Percentiles rank a stretch among this genome's conserved stretches.
These are phyloP conservation scores for Brachypteracias leptosomus DNA, from an alignment of 2,113 vertebrate genomes.

Conservation along the genomic window DNA sequence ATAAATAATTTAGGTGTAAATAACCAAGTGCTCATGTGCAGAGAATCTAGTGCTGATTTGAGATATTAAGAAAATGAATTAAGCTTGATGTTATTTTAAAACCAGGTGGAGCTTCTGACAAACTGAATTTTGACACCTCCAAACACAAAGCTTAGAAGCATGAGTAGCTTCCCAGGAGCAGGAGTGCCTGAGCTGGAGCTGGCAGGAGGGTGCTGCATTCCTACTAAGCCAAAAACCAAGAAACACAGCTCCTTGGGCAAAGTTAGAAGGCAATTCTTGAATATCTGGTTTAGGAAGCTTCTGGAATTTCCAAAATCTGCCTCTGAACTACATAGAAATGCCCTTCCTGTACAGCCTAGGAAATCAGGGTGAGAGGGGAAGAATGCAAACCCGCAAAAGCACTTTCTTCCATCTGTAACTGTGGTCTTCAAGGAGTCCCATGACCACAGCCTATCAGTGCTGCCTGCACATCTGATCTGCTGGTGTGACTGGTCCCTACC, in stretches of 20 bases:
- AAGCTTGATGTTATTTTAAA: background rate
- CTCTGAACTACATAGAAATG: background rate
- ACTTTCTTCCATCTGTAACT: background rate
- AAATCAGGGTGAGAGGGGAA: background rate
- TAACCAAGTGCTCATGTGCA: background rate
- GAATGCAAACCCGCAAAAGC: background rate
- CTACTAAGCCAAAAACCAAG: background rate
- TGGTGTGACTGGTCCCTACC: background rate
- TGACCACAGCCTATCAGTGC: background rate
- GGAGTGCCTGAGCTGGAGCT: background rate
- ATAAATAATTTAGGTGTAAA: background rate
- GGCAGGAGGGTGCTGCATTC: accelerated
- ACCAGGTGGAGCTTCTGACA: background rate
- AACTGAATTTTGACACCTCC: background rate
- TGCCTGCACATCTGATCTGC: background rate
- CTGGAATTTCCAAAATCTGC: background rate
- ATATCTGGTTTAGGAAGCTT: background rate
- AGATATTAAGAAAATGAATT: background rate
- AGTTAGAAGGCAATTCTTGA: background rate
- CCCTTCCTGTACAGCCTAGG: background rate
- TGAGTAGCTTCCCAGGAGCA: background rate
- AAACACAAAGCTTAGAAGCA: background rate
- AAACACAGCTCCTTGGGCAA: background rate
- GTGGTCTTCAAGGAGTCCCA: background rate
- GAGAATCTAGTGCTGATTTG: background rate